phyloP scores from a whole-genome alignment of 2,797 vertebrate genomes.

The Platyrinchus mystaceus region DNA sequence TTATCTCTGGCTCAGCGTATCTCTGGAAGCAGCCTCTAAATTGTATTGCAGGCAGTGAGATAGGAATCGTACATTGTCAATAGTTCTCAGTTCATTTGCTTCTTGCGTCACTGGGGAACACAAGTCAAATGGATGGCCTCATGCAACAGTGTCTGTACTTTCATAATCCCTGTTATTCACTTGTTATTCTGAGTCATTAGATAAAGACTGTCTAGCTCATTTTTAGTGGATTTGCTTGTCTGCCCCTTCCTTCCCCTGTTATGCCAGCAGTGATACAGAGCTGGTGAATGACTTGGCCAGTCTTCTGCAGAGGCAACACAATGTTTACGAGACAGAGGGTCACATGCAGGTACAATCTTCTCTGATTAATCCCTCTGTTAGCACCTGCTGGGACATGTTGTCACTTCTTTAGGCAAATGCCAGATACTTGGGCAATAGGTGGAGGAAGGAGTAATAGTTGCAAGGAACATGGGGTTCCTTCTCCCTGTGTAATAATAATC shows the following conservation, averaged over 20 bases:
- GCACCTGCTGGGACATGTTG: background rate
- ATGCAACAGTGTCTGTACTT: background rate
- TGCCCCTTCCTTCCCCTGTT: background rate
- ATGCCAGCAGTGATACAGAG: background rate
- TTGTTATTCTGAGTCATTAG: slow-evolving; percentile 27
- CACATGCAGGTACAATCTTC: background rate
- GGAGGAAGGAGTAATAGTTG: background rate
- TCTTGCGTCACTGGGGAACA: slow-evolving; percentile 1
- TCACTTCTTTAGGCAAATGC: background rate
- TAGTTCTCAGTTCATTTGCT: slow-evolving; percentile 1
- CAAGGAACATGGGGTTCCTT: background rate
- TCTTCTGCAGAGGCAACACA: rapidly evolving
- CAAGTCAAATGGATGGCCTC: background rate
- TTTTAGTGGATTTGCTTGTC: background rate
- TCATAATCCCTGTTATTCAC: slow-evolving; percentile 6
- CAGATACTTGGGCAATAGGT: background rate
- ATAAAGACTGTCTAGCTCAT: background rate
- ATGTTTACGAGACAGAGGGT: background rate
- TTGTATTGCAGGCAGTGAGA: background rate
- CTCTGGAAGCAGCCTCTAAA: background rate
- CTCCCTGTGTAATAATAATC: background rate
- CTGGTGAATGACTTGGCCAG: background rate
- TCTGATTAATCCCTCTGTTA: background rate
- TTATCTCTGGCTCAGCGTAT: background rate
- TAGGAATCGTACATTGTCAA: background rate